These are phyloP conservation scores for Muraenolepis orangiensis DNA, from an alignment of 2,797 vertebrate genomes.

Conservation along the genomic window DNA sequence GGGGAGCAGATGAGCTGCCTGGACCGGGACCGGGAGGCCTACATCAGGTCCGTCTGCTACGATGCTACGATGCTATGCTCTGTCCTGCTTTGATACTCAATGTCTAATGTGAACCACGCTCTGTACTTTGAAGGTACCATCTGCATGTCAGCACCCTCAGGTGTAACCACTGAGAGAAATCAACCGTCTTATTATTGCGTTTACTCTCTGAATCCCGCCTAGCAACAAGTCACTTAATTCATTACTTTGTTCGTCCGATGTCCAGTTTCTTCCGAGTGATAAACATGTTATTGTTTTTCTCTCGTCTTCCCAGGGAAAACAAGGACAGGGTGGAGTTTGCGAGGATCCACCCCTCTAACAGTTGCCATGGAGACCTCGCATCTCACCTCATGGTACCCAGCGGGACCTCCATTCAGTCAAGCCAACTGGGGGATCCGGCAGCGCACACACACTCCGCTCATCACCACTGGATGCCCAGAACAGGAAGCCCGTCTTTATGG, in stretches of 20 bases:
- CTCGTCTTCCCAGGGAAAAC: constrained; percentile 76
- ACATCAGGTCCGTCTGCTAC: constrained; percentile 81
- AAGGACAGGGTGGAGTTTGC: constrained; percentile 93
- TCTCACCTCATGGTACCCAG: constrained; percentile 90
- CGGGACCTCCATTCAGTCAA: constrained; percentile 82
- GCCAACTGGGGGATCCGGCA: constrained; percentile 85
- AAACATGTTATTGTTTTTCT: no score
- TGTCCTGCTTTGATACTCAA: no score
- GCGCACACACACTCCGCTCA: constrained; percentile 85
- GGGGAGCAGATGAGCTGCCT: constrained; percentile 85
- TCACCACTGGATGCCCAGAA: constrained; percentile 93
- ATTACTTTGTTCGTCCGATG: no score
- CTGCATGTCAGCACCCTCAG: background rate
- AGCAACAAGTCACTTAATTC: no score
- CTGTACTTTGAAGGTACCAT: background rate
- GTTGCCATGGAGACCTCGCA: constrained; percentile 88
- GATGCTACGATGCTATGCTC: no score
- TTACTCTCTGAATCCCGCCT: no score
- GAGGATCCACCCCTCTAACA: constrained; percentile 86
- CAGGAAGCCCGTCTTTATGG: constrained; percentile 95
- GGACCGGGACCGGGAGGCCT: constrained; percentile 82
- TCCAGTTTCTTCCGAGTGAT: no score
- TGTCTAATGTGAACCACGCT: no score
- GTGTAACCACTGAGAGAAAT: no score
- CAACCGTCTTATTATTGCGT: no score